Conservation (phyloP, 2,888 invertebrate species). For the Lithosia quadra region DNA sequence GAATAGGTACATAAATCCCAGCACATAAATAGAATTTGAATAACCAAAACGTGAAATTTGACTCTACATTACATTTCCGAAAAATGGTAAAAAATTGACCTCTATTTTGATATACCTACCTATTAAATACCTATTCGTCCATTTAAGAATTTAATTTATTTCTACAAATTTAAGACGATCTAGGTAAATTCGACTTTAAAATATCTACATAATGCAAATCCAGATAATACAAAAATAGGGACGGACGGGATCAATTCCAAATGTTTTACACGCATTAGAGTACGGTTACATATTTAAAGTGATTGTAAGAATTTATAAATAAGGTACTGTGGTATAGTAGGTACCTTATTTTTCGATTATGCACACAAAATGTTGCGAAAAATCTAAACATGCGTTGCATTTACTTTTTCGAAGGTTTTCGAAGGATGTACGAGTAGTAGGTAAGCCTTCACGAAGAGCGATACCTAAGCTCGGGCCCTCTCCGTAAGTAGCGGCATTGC, state of each 20-base stretch:
- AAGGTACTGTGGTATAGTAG: too few species aligned
- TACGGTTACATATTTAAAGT: conserved; percentile 27
- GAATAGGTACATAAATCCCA: too few species aligned
- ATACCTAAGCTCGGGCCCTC: too few species aligned
- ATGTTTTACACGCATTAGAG: conserved; percentile 32
- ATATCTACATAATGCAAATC: conserved; percentile 28
- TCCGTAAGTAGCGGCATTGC: too few species aligned
- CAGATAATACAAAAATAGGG: conserved; percentile 24
- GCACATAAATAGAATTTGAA: too few species aligned
- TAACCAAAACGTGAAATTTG: too few species aligned
- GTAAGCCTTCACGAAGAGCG: too few species aligned
- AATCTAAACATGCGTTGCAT: background rate
- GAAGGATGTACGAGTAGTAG: too few species aligned
- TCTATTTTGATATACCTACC: too few species aligned
- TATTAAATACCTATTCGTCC: background rate
- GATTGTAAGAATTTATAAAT: conserved; percentile 16
- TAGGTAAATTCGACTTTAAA: background rate
- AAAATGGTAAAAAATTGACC: background rate
- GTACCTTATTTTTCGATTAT: too few species aligned
- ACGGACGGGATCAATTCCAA: conserved; percentile 17
- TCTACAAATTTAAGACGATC: conserved; percentile 31
- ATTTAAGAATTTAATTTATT: conserved; percentile 13
- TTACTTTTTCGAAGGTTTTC: too few species aligned
- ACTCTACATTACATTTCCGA: too few species aligned
- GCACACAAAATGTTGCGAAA: background rate